Evolutionary conservation across 2,888 invertebrate genomes (phyloP).

Genomic region (Xanthorhoe spadicearia): DNA sequence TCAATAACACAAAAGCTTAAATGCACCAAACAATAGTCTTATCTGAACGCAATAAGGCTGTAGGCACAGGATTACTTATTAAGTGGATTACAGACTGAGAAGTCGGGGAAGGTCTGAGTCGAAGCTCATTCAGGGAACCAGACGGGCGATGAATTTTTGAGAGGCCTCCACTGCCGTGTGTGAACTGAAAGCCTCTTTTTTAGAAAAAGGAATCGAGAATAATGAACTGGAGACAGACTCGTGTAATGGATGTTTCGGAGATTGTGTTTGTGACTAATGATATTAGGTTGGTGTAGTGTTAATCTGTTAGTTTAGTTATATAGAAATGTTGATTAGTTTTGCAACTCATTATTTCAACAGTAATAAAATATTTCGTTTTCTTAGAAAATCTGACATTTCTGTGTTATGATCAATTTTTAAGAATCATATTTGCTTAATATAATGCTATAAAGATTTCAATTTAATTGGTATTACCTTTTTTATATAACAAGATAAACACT

Average conservation of each 20-base stretch:
- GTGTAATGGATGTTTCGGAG: constrained; percentile 44
- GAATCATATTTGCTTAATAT: too few species aligned
- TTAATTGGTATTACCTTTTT: too few species aligned
- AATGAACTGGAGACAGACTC: constrained; percentile 62
- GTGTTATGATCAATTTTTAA: too few species aligned
- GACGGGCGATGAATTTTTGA: constrained; percentile 84
- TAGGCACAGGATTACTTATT: constrained; percentile 71
- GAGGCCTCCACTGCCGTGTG: constrained; percentile 73
- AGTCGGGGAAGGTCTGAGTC: constrained; percentile 61
- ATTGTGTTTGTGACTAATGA: constrained; percentile 24
- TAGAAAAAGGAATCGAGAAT: constrained; percentile 73
- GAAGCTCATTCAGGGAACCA: constrained; percentile 72
- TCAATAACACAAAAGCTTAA: constrained; percentile 32
- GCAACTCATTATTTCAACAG: too few species aligned
- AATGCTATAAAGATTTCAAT: too few species aligned
- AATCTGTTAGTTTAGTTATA: not conserved
- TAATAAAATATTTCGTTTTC: too few species aligned
- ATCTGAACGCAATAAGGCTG: constrained; percentile 49
- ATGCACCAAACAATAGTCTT: constrained; percentile 49
- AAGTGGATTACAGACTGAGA: constrained; percentile 72
- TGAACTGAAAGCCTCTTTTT: constrained; percentile 72
- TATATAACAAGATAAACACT: too few species aligned
- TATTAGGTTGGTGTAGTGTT: constrained; percentile 14
- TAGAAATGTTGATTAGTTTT: too few species aligned
- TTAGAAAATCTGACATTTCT: too few species aligned